These are phyloP conservation scores for Carlito syrichta DNA, from an alignment of 2,113 vertebrate species.

Conservation along the genomic window DNA sequence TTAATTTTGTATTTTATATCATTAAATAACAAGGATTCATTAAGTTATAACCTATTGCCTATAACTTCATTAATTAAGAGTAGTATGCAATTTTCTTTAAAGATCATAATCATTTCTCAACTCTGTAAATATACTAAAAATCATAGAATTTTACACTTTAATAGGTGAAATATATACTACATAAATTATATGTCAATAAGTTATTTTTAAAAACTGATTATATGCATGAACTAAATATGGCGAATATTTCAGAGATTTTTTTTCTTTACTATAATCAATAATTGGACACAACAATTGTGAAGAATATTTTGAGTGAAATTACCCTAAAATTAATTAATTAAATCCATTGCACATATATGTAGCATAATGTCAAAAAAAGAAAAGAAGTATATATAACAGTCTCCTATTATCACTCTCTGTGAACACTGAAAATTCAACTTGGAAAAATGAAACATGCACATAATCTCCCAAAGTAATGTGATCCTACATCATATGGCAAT, in stretches of 20 bases:
- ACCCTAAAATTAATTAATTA: background rate
- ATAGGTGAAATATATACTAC: background rate
- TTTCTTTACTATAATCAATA: background rate
- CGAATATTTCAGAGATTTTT: background rate
- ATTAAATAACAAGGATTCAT: background rate
- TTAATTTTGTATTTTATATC: background rate
- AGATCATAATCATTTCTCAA: background rate
- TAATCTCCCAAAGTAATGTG: background rate
- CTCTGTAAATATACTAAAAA: background rate
- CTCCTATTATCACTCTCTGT: background rate
- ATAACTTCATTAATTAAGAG: background rate
- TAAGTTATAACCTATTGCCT: background rate
- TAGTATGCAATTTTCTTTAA: background rate
- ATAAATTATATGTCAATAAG: background rate
- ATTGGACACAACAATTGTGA: background rate
- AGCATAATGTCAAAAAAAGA: background rate
- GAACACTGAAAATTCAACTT: background rate
- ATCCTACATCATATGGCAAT: background rate
- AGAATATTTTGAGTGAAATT: background rate
- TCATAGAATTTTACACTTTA: background rate
- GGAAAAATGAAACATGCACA: background rate
- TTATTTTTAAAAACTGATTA: background rate
- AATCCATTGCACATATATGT: background rate
- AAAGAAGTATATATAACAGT: background rate
- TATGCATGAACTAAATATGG: background rate